A percentile compares a stretch with the other conserved stretches of the same genome.
These are phyloP conservation scores for Drosophila chauvacae DNA, from an alignment of 1,140 invertebrate genomes.

Conservation along the genomic window DNA sequence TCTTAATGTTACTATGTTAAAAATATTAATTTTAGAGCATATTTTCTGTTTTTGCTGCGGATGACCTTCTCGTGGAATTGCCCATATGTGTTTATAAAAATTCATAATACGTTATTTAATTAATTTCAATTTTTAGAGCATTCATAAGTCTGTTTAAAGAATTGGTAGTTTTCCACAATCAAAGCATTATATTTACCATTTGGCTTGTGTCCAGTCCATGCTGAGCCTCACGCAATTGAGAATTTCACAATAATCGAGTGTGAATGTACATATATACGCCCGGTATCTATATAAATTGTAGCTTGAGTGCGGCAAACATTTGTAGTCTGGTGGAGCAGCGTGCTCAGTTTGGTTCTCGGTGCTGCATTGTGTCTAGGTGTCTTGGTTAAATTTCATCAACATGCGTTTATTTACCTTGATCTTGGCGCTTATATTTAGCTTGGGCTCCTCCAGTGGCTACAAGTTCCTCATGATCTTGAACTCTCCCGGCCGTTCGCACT, in stretches of 20 bases:
- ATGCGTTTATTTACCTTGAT: slow-evolving; percentile 26
- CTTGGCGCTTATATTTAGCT: slow-evolving; percentile 17
- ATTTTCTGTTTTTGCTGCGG: no score
- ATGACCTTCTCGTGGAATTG: no score
- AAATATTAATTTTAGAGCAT: no score
- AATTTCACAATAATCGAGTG: slow-evolving; percentile 36
- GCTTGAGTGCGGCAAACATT: slow-evolving; percentile 6
- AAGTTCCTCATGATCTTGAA: slow-evolving; percentile 85
- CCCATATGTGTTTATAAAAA: not conserved
- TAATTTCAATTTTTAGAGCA: not conserved
- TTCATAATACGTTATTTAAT: not conserved
- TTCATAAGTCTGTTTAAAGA: not conserved
- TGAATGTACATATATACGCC: not conserved
- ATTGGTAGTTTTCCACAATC: not conserved
- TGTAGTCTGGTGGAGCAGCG: slow-evolving; percentile 5
- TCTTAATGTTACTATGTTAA: no score
- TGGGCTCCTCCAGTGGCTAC: slow-evolving; percentile 32
- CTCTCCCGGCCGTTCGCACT: slow-evolving; percentile 86
- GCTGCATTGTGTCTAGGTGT: no score
- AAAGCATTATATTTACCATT: slow-evolving; percentile 17
- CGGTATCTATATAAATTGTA: slow-evolving; percentile 19
- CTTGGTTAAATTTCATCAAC: not conserved
- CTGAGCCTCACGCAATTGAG: slow-evolving; percentile 9
- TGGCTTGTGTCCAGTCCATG: slow-evolving; percentile 11
- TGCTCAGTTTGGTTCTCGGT: slow-evolving; percentile 15